Evolutionary conservation across 1,140 invertebrate species (phyloP).

Genomic region (Vanessa atalanta): DNA sequence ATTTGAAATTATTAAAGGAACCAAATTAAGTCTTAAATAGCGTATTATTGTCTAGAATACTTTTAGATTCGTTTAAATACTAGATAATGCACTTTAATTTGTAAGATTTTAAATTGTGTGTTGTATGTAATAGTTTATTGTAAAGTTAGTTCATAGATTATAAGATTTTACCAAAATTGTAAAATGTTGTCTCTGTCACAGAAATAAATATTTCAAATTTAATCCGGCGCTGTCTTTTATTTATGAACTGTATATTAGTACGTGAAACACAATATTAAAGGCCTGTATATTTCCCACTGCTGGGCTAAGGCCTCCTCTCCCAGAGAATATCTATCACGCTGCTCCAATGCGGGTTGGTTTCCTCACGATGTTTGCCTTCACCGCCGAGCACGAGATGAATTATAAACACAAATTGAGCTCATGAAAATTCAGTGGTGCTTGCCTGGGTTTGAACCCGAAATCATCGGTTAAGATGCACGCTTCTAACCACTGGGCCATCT

Average conservation of each 20-base stretch:
- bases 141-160: conserved; percentile 21
- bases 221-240: conserved; percentile 2
- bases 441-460: too few species aligned
- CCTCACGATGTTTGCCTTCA: too few species aligned
- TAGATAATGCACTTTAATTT: conserved; percentile 25
- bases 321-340: too few species aligned
- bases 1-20: neutral
- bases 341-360: too few species aligned
- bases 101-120: conserved; percentile 21
- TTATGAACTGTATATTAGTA: neutral
- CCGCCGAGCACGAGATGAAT: too few species aligned
- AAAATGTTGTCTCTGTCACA: conserved; percentile 38
- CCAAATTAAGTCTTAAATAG: neutral
- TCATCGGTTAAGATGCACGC: too few species aligned
- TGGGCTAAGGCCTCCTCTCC: too few species aligned
- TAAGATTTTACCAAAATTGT: conserved; percentile 42
- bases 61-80: neutral
- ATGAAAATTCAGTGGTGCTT: too few species aligned
- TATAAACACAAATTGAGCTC: too few species aligned
- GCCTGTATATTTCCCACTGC: too few species aligned
- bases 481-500: too few species aligned
- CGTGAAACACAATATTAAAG: too few species aligned
- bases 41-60: neutral
- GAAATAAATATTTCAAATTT: conserved; percentile 38
- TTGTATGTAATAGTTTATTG: conserved; percentile 17